Evolutionary conservation across 1,140 invertebrate genomes (phyloP).

Genomic region (Zaprionus tsacasi): DNA sequence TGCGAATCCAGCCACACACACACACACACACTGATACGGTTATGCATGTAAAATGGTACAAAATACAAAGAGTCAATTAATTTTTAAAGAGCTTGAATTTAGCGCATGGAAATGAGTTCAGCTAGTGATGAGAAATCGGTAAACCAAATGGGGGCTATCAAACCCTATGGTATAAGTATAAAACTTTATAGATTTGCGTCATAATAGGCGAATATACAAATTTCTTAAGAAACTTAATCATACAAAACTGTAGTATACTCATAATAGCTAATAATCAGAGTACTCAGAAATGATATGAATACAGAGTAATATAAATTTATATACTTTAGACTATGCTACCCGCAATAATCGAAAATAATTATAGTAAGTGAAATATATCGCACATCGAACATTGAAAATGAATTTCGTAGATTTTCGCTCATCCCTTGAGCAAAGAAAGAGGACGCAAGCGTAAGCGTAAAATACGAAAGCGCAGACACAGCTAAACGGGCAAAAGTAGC

Average conservation of each 20-base stretch:
- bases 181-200: neutral
- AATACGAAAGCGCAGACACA: conserved; percentile 39
- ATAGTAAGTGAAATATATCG: conserved; percentile 1
- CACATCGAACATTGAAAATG: conserved; percentile 1
- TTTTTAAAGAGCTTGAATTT: conserved; percentile 56
- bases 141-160: neutral
- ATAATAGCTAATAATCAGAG: neutral
- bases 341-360: neutral
- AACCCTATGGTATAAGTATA: neutral
- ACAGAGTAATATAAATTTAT: neutral
- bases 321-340: neutral
- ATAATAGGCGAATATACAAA: neutral
- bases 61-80: conserved; percentile 40
- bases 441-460: conserved; percentile 40
- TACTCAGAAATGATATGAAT: neutral
- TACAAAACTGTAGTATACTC: too few relatives aligned
- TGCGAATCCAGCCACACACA: conserved; percentile 14
- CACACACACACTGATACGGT: conserved; percentile 15
- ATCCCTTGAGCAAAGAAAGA: conserved; percentile 48
- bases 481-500: conserved; percentile 52
- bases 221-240: neutral
- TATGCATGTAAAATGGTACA: neutral
- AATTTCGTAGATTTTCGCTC: conserved; percentile 27
- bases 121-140: conserved; percentile 31
- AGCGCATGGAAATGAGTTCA: conserved; percentile 47